Conservation (phyloP, 2,113 vertebrate genomes). For the Phodopus roborovskii region DNA sequence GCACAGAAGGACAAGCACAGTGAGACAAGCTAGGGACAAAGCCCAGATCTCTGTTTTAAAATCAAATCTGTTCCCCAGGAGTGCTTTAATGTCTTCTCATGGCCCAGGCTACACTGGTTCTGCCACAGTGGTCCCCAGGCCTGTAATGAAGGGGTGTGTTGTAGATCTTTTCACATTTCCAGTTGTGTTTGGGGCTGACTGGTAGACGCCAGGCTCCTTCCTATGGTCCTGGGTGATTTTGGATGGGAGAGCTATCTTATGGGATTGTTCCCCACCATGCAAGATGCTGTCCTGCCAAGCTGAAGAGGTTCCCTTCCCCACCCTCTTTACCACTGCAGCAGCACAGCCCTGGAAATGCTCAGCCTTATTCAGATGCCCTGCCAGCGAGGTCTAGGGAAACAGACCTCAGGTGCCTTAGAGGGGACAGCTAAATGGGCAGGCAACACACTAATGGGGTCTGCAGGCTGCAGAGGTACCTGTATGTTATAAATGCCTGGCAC, state of each 20-base stretch:
- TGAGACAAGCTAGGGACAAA: not conserved
- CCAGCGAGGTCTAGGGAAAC: not conserved
- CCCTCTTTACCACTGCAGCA: no score
- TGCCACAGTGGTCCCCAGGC: not conserved
- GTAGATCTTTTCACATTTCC: not conserved
- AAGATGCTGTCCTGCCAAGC: not conserved
- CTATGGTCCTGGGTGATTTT: not conserved
- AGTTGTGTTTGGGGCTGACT: not conserved
- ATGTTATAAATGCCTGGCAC: conserved; percentile 67
- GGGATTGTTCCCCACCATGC: not conserved
- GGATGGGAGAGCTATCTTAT: not conserved
- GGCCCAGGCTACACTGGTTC: not conserved
- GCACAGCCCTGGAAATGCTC: conserved; percentile 10
- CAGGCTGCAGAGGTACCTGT: conserved; percentile 67
- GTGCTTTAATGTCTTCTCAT: not conserved
- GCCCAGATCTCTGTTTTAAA: not conserved
- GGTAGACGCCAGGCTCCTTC: rapidly evolving
- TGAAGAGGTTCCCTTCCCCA: not conserved
- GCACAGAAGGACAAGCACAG: not conserved
- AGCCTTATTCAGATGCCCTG: not conserved
- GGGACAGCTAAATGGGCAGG: conserved; percentile 72
- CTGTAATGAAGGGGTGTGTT: not conserved
- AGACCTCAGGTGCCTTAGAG: conserved; percentile 63
- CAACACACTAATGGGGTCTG: conserved; percentile 50
- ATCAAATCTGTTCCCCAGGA: not conserved